A percentile compares a stretch with the other conserved stretches of the same genome.
These are phyloP conservation scores for Drosophila birchii DNA, from an alignment of 2,888 invertebrate species.

Conservation along the genomic window DNA sequence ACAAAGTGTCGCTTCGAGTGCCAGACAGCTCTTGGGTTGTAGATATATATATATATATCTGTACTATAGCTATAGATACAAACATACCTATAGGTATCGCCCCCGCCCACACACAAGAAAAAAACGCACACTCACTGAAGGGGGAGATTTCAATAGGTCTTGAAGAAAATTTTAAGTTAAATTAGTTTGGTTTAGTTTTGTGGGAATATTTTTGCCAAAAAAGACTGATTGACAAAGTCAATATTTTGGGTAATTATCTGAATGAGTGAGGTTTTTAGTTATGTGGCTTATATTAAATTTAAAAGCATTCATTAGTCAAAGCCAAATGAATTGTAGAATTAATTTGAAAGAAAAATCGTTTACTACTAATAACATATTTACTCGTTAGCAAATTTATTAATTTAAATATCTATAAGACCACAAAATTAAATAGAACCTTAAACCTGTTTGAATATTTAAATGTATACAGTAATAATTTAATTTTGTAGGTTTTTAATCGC, in stretches of 20 bases:
- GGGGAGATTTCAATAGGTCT: not conserved
- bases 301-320: not conserved
- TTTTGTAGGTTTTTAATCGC: no score
- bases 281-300: not conserved
- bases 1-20: slow-evolving; percentile 73
- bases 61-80: not conserved
- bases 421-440: not conserved
- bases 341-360: not conserved
- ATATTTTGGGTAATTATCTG: slow-evolving; percentile 1
- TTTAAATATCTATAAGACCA: not conserved
- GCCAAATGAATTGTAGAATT: no score
- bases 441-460: not conserved
- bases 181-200: not conserved
- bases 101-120: slow-evolving; percentile 14
- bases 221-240: not conserved
- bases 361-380: not conserved
- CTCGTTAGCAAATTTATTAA: not conserved
- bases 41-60: not conserved
- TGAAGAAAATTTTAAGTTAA: not conserved
- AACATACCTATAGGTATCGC: slow-evolving; percentile 22
- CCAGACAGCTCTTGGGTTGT: slow-evolving; percentile 33
- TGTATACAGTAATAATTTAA: no score
- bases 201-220: not conserved
- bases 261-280: not conserved
- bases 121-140: slow-evolving; percentile 14